phyloP scores from a whole-genome alignment of 1,140 invertebrate genomes.

The Drosophila varians region DNA sequence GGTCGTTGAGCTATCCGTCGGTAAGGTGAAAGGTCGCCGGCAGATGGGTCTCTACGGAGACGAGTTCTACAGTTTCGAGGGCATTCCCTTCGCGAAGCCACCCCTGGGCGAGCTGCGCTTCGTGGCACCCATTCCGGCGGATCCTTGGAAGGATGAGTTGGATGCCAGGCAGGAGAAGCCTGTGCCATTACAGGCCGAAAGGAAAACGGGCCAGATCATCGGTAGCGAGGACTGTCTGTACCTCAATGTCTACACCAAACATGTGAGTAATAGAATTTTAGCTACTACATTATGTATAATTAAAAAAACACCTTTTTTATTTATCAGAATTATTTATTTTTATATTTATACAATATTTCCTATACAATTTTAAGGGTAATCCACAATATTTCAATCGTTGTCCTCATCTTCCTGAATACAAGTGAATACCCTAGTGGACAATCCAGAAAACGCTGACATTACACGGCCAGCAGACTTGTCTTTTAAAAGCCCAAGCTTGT shows the following conservation, averaged over 20 bases:
- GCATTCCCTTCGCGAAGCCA: slow-evolving; percentile 88
- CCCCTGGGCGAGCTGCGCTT: slow-evolving; percentile 87
- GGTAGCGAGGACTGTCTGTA: slow-evolving; percentile 69
- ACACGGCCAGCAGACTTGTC: background rate
- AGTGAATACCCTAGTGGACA: background rate
- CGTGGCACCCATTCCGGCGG: slow-evolving; percentile 84
- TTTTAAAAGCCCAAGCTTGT: background rate
- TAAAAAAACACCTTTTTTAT: background rate
- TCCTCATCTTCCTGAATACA: background rate
- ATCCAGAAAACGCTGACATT: background rate
- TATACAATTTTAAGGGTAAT: background rate
- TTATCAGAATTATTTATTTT: background rate
- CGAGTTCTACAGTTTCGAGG: slow-evolving; percentile 82
- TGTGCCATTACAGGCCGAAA: slow-evolving; percentile 43
- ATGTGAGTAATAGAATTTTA: slow-evolving; percentile 39
- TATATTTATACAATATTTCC: background rate
- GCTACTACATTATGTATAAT: background rate
- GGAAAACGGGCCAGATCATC: background rate
- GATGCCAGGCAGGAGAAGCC: slow-evolving; percentile 67
- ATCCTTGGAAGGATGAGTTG: slow-evolving; percentile 84
- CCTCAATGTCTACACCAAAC: slow-evolving; percentile 66
- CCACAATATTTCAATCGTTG: background rate
- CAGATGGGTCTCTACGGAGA: slow-evolving; percentile 49
- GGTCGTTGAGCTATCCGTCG: slow-evolving; percentile 57
- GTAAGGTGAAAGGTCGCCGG: slow-evolving; percentile 54